A percentile compares a stretch with the other conserved stretches of the same genome.
Conservation (phyloP, 1,140 invertebrate genomes). For the Cepaea nemoralis region DNA sequence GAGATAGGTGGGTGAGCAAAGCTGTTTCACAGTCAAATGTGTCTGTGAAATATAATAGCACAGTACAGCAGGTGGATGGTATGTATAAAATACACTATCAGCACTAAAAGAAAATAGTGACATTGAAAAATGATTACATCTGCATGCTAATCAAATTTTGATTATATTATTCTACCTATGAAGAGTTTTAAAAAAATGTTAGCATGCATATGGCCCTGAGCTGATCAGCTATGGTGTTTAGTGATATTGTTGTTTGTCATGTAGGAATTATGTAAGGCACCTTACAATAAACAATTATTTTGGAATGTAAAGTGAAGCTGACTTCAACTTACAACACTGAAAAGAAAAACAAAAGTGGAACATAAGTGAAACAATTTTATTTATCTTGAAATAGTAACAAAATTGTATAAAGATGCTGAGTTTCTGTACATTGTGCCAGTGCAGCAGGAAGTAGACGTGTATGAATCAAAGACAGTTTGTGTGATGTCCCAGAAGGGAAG, state of each 20-base stretch:
- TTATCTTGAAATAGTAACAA: slow-evolving; percentile 7
- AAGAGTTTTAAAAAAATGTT: no score
- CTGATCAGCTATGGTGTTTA: no score
- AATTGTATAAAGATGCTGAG: neutral
- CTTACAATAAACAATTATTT: neutral
- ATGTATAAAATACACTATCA: neutral
- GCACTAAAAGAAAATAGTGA: neutral
- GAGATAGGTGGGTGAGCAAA: slow-evolving; percentile 12
- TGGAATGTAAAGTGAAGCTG: neutral
- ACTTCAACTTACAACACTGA: neutral
- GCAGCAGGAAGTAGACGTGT: neutral
- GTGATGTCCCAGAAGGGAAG: neutral
- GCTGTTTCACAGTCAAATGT: neutral
- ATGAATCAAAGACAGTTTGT: neutral
- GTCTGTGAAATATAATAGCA: neutral
- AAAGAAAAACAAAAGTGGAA: slow-evolving; percentile 18
- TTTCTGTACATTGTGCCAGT: neutral
- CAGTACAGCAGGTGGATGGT: neutral
- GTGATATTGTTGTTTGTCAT: neutral
- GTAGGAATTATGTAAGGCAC: neutral
- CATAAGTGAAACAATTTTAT: neutral
- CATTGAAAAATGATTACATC: no score
- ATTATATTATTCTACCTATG: no score
- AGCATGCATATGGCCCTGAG: neutral
- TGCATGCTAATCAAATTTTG: no score